These are phyloP conservation scores for Galerucella pusilla DNA, from an alignment of 2,888 invertebrate genomes.

Conservation along the genomic window DNA sequence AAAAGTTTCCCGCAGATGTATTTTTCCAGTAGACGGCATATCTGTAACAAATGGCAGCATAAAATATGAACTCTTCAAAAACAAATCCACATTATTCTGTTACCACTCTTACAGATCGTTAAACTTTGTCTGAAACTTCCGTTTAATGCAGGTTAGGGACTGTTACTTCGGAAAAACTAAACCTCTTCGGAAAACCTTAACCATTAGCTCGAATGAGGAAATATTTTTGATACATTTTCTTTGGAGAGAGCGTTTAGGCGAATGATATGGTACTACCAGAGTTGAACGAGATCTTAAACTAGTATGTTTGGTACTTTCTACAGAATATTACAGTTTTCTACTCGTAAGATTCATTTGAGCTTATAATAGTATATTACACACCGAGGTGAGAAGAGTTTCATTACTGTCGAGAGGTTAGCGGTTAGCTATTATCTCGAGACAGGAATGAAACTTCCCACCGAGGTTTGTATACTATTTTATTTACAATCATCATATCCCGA, in stretches of 20 bases:
- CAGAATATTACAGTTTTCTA: conserved; percentile 60
- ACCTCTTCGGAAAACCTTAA: conserved; percentile 27
- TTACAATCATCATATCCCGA: too few relatives aligned
- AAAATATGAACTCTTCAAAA: conserved; percentile 47
- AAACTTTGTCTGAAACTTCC: conserved; percentile 31
- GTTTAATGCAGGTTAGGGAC: conserved; percentile 22
- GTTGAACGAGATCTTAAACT: conserved; percentile 61
- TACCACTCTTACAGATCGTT: conserved; percentile 46
- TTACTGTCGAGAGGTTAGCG: too few relatives aligned
- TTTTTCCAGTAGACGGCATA: conserved; percentile 37
- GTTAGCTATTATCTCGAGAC: too few relatives aligned
- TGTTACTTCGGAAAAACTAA: conserved; percentile 15
- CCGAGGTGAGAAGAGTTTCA: too few relatives aligned
- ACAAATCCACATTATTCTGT: conserved; percentile 47
- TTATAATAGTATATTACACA: too few relatives aligned
- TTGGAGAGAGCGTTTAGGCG: conserved; percentile 52
- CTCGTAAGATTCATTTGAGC: conserved; percentile 54
- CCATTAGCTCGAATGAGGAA: conserved; percentile 17
- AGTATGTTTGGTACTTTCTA: conserved; percentile 59
- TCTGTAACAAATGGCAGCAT: conserved; percentile 46
- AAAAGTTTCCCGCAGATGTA: conserved; percentile 18
- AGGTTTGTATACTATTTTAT: too few relatives aligned
- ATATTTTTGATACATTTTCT: conserved; percentile 37
- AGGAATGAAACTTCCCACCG: too few relatives aligned
- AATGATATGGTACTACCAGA: conserved; percentile 55